Percentiles rank a stretch among this genome's conserved stretches.
Conservation (phyloP, 2,113 vertebrate genomes). For the Hydrolagus affinis region DNA sequence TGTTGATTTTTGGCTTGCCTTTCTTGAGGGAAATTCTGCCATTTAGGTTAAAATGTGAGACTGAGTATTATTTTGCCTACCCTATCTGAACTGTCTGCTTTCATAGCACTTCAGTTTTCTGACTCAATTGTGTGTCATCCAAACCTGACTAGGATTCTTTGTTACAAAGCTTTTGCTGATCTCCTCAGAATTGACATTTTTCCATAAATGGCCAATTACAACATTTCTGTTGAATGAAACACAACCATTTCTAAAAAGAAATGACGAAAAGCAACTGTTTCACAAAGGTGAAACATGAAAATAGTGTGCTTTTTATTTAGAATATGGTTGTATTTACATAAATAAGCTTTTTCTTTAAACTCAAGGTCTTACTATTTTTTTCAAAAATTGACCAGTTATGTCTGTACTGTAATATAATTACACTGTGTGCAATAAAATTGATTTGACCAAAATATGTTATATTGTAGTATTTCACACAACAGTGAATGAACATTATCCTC, state of each 20-base stretch:
- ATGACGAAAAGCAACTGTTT: background rate
- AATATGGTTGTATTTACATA: background rate
- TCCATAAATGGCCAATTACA: background rate
- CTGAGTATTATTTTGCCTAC: background rate
- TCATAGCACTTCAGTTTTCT: background rate
- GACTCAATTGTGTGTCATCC: background rate
- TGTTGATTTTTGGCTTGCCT: too few species aligned
- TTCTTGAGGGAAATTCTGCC: too few species aligned
- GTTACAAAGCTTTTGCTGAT: background rate
- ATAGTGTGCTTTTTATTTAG: background rate
- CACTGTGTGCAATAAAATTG: background rate
- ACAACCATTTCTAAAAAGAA: background rate
- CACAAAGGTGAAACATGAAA: background rate
- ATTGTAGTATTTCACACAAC: background rate
- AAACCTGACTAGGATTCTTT: background rate
- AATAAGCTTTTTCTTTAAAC: background rate
- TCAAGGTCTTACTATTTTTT: background rate
- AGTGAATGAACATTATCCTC: background rate
- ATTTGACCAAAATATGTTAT: background rate
- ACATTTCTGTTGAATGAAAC: background rate
- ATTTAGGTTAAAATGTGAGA: too few species aligned
- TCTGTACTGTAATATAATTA: background rate
- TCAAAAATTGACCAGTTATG: background rate
- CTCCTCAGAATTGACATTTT: background rate
- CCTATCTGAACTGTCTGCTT: background rate